Percentiles rank a stretch among this genome's conserved stretches.
phyloP scores from a whole-genome alignment of 2,888 invertebrate genomes.

The Ophion ventricosus region DNA sequence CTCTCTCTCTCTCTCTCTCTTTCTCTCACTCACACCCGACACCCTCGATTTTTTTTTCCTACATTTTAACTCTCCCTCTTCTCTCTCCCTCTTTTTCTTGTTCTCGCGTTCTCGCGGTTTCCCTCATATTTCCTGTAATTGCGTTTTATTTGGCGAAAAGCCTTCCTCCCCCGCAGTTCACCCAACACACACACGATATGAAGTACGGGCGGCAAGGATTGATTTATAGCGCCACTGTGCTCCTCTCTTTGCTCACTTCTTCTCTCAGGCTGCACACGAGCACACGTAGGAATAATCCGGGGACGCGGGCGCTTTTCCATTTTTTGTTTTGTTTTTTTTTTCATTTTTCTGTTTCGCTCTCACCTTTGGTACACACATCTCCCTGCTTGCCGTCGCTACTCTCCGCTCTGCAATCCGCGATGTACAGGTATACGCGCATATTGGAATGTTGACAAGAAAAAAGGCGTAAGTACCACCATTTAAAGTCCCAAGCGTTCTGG shows the following conservation, averaged over 20 bases:
- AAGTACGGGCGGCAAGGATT: constrained; percentile 69
- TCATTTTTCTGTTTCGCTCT: constrained; percentile 44
- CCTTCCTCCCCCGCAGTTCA: neutral
- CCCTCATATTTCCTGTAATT: constrained; percentile 68
- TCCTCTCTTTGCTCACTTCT: neutral
- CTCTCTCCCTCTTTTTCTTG: constrained; percentile 10
- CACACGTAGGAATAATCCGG: constrained; percentile 48
- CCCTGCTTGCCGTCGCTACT: constrained; percentile 3
- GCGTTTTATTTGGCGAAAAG: constrained; percentile 68
- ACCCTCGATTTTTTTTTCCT: neutral
- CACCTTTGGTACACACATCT: constrained; percentile 30
- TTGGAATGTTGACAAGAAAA: neutral
- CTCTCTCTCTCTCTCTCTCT: constrained; percentile 23
- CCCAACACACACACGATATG: constrained; percentile 56
- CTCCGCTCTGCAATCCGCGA: constrained; percentile 3
- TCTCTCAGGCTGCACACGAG: constrained; percentile 60
- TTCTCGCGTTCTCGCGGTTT: constrained; percentile 28
- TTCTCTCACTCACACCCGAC: neutral
- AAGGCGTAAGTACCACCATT: neutral
- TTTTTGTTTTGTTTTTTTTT: constrained; percentile 32
- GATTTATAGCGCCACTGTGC: constrained; percentile 67
- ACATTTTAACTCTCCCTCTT: neutral
- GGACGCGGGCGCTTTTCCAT: constrained; percentile 19
- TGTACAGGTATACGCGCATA: neutral
- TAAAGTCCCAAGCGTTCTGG: neutral